Evolutionary conservation across 2,113 vertebrate genomes (phyloP).

Genomic region (Gallinago paraguaiae): DNA sequence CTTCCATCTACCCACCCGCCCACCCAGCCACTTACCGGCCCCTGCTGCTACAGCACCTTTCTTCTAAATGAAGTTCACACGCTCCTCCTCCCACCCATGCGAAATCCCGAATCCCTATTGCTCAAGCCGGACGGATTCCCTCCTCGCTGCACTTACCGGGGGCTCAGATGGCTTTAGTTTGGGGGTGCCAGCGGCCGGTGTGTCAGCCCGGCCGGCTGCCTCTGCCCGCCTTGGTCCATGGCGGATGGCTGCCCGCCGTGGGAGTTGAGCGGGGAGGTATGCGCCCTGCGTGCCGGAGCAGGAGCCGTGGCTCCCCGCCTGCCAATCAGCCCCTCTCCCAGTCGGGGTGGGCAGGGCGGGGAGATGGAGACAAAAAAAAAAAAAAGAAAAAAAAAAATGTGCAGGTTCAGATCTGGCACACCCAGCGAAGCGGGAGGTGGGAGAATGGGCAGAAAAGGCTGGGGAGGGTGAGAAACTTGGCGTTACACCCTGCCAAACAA

Average conservation of each 20-base stretch:
- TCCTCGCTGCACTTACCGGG: not conserved
- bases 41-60: not conserved
- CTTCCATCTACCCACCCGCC: not conserved
- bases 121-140: not conserved
- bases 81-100: not conserved
- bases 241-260: not conserved
- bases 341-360: constrained; percentile 66
- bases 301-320: constrained; percentile 44
- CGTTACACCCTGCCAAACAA: not conserved
- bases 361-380: not conserved
- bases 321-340: constrained; percentile 58
- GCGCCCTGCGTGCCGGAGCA: constrained; percentile 57
- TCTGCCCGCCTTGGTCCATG: not conserved
- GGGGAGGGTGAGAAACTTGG: accelerated
- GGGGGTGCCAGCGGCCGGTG: not conserved
- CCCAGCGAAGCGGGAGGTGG: constrained; percentile 27
- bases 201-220: not conserved
- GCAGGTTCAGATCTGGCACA: constrained; percentile 72
- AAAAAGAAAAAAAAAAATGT: not conserved
- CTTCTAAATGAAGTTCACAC: not conserved
- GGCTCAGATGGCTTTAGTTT: not conserved
- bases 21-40: not conserved
- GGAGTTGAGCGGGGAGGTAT: constrained; percentile 9
- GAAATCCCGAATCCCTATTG: not conserved
- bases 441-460: not conserved